Percentiles rank a stretch among this genome's conserved stretches.
Conservation (phyloP, 2,888 invertebrate genomes). For the Rapana venosa region DNA sequence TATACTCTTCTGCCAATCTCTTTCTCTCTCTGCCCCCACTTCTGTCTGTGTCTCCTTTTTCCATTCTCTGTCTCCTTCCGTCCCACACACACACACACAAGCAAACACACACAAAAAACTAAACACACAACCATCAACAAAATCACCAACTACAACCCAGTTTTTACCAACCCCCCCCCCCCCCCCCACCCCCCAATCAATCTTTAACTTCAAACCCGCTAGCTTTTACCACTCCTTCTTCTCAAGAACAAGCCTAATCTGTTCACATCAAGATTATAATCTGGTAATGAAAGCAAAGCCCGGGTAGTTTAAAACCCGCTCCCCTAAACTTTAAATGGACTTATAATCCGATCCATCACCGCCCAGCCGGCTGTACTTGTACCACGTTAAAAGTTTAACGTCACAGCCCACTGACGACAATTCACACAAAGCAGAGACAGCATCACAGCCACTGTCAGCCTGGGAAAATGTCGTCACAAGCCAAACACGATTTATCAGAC, state of each 20-base stretch:
- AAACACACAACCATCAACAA: not conserved
- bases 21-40: no score
- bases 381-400: conserved; percentile 15
- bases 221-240: no score
- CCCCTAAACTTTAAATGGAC: not conserved
- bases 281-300: no score
- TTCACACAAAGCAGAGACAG: not conserved
- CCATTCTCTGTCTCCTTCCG: not conserved
- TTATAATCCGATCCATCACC: not conserved
- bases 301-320: not conserved
- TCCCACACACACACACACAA: not conserved
- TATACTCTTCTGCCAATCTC: no score
- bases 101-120: not conserved
- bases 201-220: no score
- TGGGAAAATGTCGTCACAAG: not conserved
- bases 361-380: not conserved
- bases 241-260: no score
- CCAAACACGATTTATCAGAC: not conserved
- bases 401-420: not conserved
- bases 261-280: no score
- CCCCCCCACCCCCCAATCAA: no score
- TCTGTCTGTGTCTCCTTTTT: no score
- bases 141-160: no score
- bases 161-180: no score
- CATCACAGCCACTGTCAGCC: not conserved